Evolutionary conservation across 1,140 invertebrate species (phyloP), one percentile per base, ranked within the genome.

Genomic region (Drosophila nigrodunni): DNA sequence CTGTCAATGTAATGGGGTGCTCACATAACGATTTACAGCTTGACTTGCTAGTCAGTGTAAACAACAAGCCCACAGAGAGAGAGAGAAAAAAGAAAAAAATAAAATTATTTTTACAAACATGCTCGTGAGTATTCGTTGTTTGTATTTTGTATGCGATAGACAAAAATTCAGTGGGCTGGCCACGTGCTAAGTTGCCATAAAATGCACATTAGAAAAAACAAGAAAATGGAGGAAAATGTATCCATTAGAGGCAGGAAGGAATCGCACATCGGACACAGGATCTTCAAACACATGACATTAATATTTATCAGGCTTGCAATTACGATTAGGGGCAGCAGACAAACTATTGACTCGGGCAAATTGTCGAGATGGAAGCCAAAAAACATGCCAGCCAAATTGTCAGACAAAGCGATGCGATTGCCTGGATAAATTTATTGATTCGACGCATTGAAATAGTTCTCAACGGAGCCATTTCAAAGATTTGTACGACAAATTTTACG

Each of bases 361-460:
- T 46, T 25, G 61, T 37, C 43, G 64, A 41, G 59, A 49, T 34
- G 54, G 59, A 55, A 46, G 60, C 69, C 70, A 68, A 72, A 70
- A 79, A 82, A 87, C 67, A 78, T 58, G 72, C 41, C 68, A 82
- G 79, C 54, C 79, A 88, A 82, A 82, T 86, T 76, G 78, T 69
- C 79, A 74, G 78, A 88, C 78, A 87, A 79, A 88, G 72, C 80
- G 76, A 46, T 75, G 74, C 80, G 80, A 85, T 85, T 76, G 77
- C 68, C 65, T 57, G 46, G 21, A 57, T 52, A 79, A 91, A 91
- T 91, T 91, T 91, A 91, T 91, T 78, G 82, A 90, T 87, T 90
- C 82, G 82, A 83, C 88, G 88, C 88, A 91, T 87, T 90, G 88
- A 86, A 91, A 90, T 91, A 90, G 88, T 91, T 91, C 88, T 91